Conservation (phyloP, 2,888 invertebrate species). For the Cerceris ruficornis region DNA sequence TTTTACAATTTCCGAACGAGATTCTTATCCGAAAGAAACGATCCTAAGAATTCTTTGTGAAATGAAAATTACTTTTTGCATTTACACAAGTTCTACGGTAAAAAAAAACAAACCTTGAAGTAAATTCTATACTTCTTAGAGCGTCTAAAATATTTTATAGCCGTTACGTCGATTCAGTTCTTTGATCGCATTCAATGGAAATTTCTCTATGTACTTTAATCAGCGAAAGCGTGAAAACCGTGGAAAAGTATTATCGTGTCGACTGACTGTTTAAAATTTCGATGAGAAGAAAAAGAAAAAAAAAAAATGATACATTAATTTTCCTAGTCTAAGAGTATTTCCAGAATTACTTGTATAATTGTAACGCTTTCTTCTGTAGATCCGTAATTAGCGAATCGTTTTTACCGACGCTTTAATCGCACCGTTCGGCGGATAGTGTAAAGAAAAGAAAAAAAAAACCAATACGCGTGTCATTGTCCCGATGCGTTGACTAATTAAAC, state of each 20-base stretch:
- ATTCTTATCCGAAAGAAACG: too few species aligned
- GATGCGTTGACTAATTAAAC: background rate
- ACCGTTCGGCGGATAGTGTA: constrained; percentile 21
- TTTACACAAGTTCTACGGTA: background rate
- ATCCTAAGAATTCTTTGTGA: too few species aligned
- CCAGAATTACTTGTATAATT: constrained; percentile 26
- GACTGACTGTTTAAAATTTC: constrained; percentile 58
- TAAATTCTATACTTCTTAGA: background rate
- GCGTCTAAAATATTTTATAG: background rate
- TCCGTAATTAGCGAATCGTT: constrained; percentile 32
- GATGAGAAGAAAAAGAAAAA: constrained; percentile 7
- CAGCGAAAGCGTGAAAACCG: background rate
- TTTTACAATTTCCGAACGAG: too few species aligned
- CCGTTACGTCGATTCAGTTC: constrained; percentile 25
- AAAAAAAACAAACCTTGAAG: background rate
- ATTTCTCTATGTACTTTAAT: constrained; percentile 22
- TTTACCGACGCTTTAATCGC: constrained; percentile 33
- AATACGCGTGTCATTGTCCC: background rate
- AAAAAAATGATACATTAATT: constrained; percentile 36
- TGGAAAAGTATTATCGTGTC: constrained; percentile 58
- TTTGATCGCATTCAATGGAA: constrained; percentile 37
- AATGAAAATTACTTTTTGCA: background rate
- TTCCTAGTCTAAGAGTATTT: constrained; percentile 57
- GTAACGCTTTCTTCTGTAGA: constrained; percentile 32
- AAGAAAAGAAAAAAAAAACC: too few species aligned